Evolutionary conservation across 1,140 invertebrate species (phyloP).

Genomic region (Neocloeon triangulifer): DNA sequence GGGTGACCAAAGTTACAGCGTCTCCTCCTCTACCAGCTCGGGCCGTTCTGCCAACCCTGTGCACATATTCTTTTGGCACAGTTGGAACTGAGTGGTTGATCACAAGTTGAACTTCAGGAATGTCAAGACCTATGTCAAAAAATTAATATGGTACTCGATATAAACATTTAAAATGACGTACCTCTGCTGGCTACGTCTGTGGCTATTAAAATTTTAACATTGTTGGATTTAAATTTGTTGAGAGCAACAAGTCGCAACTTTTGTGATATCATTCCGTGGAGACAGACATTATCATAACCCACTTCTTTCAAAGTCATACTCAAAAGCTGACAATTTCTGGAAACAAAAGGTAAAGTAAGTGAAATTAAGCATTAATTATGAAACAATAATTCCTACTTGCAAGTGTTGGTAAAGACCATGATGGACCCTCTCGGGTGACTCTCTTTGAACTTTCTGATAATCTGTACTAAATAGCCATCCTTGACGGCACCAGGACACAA

Average conservation of each 20-base stretch:
- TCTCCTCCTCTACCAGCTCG: slow-evolving; percentile 68
- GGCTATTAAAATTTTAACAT: slow-evolving; percentile 69
- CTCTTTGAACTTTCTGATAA: slow-evolving; percentile 52
- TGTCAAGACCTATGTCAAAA: slow-evolving; percentile 39
- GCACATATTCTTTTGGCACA: slow-evolving; percentile 83
- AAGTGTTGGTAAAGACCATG: slow-evolving; percentile 85
- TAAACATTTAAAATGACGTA: slow-evolving; percentile 4
- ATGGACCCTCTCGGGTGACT: slow-evolving; percentile 53
- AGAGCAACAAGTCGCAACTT: slow-evolving; percentile 53
- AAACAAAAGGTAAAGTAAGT: slow-evolving; percentile 11
- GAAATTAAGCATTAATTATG: slow-evolving; percentile 3
- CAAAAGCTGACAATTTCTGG: slow-evolving; percentile 56
- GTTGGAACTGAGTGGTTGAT: slow-evolving; percentile 82
- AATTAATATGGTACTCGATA: slow-evolving; percentile 1
- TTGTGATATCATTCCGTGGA: slow-evolving; percentile 72
- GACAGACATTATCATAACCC: slow-evolving; percentile 64
- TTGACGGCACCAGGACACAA: slow-evolving; percentile 72
- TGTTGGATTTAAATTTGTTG: slow-evolving; percentile 66
- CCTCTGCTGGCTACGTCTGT: slow-evolving; percentile 94
- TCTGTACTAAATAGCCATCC: slow-evolving; percentile 83
- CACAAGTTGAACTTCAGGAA: slow-evolving; percentile 73
- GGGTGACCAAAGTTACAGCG: slow-evolving; percentile 78
- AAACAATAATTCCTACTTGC: slow-evolving; percentile 38
- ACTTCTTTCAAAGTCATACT: slow-evolving; percentile 69
- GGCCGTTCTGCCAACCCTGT: slow-evolving; percentile 90